These are phyloP conservation scores for Monopis laevigella DNA, from an alignment of 2,888 invertebrate species.

Conservation along the genomic window DNA sequence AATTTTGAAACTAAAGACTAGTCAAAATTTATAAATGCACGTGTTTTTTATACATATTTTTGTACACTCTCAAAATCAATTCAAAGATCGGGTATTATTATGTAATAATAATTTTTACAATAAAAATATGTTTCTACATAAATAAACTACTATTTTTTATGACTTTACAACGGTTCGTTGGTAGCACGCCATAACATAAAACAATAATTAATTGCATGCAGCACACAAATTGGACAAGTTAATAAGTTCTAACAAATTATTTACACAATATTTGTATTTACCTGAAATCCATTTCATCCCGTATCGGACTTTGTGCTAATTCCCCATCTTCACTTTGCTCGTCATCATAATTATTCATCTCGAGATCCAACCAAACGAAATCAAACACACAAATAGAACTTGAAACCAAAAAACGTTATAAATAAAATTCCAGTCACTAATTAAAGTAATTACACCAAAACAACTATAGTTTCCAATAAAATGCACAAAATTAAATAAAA, in stretches of 20 bases:
- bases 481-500: not conserved
- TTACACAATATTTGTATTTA: conserved; percentile 22
- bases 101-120: too few relatives aligned
- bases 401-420: not conserved
- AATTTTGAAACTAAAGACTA: too few relatives aligned
- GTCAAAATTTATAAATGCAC: too few relatives aligned
- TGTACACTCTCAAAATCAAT: too few relatives aligned
- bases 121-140: too few relatives aligned
- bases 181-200: not conserved
- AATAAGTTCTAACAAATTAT: not conserved
- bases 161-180: too few relatives aligned
- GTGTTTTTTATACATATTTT: too few relatives aligned
- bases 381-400: conserved; percentile 1
- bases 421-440: not conserved
- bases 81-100: too few relatives aligned
- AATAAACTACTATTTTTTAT: too few relatives aligned
- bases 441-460: not conserved
- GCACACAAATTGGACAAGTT: too few relatives aligned
- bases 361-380: not conserved
- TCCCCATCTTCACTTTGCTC: conserved; percentile 89
- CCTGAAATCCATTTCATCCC: conserved; percentile 67
- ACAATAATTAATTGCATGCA: not conserved
- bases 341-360: conserved; percentile 68
- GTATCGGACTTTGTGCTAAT: conserved; percentile 77
- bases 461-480: not conserved